Conservation (phyloP, 2,113 vertebrate genomes). For the Irena cyanogastra region DNA sequence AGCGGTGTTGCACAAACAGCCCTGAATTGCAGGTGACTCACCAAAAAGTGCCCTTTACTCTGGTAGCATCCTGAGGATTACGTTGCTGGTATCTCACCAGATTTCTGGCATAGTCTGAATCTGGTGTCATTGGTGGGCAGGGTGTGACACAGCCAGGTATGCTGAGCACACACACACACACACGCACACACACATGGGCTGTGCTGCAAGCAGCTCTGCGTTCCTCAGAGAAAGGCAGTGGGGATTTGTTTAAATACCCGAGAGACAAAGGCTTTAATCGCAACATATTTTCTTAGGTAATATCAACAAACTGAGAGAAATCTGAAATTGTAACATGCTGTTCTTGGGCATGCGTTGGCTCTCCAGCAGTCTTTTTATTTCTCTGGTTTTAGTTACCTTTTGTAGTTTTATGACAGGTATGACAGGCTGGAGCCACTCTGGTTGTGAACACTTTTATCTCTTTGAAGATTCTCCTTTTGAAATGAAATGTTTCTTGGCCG, state of each 20-base stretch:
- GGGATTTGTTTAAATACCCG: neutral
- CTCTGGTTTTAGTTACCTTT: neutral
- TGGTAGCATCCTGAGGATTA: neutral
- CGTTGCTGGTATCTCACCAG: neutral
- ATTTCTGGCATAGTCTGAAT: neutral
- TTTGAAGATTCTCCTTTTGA: constrained; percentile 50
- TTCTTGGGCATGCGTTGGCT: neutral
- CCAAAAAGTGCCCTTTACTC: neutral
- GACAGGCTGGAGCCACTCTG: constrained; percentile 39
- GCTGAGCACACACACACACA: neutral
- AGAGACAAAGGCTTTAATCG: neutral
- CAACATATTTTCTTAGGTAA: neutral
- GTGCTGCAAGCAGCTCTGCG: neutral
- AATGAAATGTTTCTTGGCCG: neutral
- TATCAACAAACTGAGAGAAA: neutral
- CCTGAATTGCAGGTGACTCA: neutral
- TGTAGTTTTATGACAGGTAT: neutral
- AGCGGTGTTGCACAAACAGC: fast-evolving
- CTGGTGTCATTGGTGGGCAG: neutral
- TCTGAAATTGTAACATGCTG: neutral
- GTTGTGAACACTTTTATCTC: neutral
- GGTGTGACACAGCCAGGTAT: neutral
- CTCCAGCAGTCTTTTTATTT: neutral
- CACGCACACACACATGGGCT: neutral
- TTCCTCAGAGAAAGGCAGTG: neutral